Base-by-base conservation (phyloP, 1,140 invertebrate species). In the Augochlora pura region DNA sequence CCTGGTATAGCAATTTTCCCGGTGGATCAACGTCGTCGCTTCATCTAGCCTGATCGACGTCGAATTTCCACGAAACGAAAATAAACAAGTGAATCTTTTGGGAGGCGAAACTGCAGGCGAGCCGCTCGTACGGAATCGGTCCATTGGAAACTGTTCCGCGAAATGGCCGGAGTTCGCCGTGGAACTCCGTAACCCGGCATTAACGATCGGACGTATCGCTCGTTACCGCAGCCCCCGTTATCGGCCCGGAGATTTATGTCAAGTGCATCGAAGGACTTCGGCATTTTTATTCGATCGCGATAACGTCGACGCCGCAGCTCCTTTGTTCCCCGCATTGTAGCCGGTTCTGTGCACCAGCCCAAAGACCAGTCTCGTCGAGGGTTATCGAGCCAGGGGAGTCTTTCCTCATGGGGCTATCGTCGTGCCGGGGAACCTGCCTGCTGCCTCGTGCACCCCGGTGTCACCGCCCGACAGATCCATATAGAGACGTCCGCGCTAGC, bases 201-300 rank as follows among this genome's bases (percentile, higher is more conserved):
- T 84, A 84, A 85, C 77, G 82, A 85, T 85, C 73, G 69, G 23
- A 57, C 59, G 38, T 73, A 84, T 81, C 64, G 79, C 62, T 84
- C 60, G 82, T 85, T 85, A 71, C 79, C 62, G 75, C 76, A 38
- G 46, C 25, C 52, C n/a, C 64, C 27, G 60, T 85, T 86, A 83
- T 83, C 79, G 64, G 38, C 60, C 39, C 32, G 63, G 65, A 85
- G 86, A 88, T 87, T 87, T 86, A 86, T 88, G 86, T 88, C 87
- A 87, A 88, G 87, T 84, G 77, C 81, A 85, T 83, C 79, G 83
- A 72, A 77, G 59, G 64, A 73, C 72, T 66, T 25, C n/a, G 62
- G 54, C 67, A 75, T 81, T 86, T 86, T 83, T 78, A 81, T 86
- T 86, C 81, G 77, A 86, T 83, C 84, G 77, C 68, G 85, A 86